Percentiles rank a stretch among this genome's conserved stretches.
These are phyloP conservation scores for Notoglanidium macrostoma DNA, from an alignment of 2,797 vertebrate species.

Conservation along the genomic window DNA sequence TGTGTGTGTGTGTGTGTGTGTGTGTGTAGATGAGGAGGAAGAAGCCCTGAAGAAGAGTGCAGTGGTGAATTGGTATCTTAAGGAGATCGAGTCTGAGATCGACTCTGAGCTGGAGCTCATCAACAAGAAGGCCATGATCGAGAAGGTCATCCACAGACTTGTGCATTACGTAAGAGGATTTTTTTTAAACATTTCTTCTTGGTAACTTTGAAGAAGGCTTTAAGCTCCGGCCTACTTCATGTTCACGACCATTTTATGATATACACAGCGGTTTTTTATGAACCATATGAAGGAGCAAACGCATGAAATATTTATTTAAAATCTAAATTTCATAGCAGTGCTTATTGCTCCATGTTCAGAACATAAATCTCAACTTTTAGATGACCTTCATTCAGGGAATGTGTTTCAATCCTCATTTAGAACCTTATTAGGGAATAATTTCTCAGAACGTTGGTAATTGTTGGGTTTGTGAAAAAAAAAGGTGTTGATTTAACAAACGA, in stretches of 20 bases:
- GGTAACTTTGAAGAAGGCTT: not conserved
- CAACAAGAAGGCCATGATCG: conserved; percentile 92
- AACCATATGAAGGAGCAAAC: not conserved
- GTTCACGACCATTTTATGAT: not conserved
- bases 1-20: not conserved
- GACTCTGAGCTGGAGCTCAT: conserved; percentile 95
- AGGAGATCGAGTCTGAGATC: conserved; percentile 97
- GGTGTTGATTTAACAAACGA: not conserved
- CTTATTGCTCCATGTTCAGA: not conserved
- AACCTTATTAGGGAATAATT: not conserved
- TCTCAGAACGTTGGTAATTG: not conserved
- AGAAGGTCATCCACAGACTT: conserved; percentile 94
- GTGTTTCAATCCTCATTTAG: not conserved
- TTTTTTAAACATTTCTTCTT: not conserved
- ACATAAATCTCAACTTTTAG: not conserved
- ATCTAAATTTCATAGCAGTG: too few species aligned
- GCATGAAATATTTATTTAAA: not conserved
- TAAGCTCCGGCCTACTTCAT: not conserved
- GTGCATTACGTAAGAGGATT: conserved; percentile 85
- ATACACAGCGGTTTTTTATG: not conserved
- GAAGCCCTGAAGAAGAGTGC: conserved; percentile 86
- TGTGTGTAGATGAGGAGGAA: conserved; percentile 85
- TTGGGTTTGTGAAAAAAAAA: not conserved
- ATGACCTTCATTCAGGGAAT: not conserved
- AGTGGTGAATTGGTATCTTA: conserved; percentile 97